Conservation (phyloP, 2,113 vertebrate genomes). For the Opisthocomus hoazin region DNA sequence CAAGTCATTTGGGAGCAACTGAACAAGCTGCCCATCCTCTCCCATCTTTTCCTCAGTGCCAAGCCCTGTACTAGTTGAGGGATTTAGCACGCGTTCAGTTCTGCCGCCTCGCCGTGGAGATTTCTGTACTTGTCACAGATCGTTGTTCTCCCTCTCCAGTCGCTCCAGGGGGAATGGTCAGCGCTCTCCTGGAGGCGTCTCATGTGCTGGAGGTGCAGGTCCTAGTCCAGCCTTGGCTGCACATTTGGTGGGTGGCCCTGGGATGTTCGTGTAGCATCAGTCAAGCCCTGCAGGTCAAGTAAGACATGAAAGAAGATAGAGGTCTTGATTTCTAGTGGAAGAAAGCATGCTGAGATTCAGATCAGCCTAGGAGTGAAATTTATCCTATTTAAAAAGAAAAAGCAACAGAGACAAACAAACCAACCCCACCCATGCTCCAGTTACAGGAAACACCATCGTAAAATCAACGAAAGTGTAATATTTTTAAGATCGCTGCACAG, state of each 20-base stretch:
- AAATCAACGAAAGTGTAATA: not conserved
- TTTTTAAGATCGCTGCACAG: not conserved
- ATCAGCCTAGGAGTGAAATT: not conserved
- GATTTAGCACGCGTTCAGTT: not conserved
- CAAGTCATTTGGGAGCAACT: not conserved
- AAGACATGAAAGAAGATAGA: not conserved
- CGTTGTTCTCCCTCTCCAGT: not conserved
- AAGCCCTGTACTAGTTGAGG: not conserved
- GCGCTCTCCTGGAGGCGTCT: not conserved
- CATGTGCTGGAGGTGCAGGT: not conserved
- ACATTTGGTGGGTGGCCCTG: not conserved
- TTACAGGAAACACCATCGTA: not conserved
- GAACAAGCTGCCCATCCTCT: not conserved
- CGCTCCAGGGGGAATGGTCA: fast-evolving
- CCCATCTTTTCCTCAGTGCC: not conserved
- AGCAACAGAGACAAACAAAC: not conserved
- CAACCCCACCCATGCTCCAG: not conserved
- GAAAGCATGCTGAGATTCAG: not conserved
- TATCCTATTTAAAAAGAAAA: not conserved
- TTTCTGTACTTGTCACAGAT: not conserved
- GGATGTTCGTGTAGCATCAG: not conserved
- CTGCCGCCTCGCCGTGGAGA: not conserved
- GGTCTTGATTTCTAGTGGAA: not conserved
- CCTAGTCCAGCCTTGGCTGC: not conserved
- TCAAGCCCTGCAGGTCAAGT: not conserved